Percentiles rank a stretch among this genome's conserved stretches.
Conservation (phyloP, 2,797 vertebrate genomes). For the Eupleurogrammus muticus region DNA sequence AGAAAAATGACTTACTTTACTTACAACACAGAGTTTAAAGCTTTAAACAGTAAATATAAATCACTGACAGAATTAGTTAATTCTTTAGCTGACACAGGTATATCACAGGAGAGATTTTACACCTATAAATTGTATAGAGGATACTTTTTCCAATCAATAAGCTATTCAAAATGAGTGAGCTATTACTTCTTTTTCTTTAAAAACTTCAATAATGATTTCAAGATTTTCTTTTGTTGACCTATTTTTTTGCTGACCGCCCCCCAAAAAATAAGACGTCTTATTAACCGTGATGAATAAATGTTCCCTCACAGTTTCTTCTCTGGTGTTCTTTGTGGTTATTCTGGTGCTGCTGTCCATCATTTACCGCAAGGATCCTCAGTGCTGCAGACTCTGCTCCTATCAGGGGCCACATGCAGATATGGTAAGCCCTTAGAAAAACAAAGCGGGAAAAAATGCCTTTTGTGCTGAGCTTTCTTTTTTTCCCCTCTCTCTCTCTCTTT, state of each 20-base stretch:
- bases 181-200: neutral
- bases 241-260: no score
- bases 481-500: no score
- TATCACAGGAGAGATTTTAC: neutral
- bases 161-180: neutral
- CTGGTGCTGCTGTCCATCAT: conserved; percentile 85
- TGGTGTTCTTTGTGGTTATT: conserved; percentile 85
- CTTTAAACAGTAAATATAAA: conserved; percentile 12
- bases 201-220: neutral
- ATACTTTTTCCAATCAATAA: conserved; percentile 18
- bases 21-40: conserved; percentile 15
- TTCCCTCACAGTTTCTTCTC: conserved; percentile 79
- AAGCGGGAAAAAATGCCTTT: conserved; percentile 22
- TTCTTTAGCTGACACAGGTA: conserved; percentile 18
- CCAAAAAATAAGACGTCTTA: neutral
- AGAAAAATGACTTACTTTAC: conserved; percentile 25
- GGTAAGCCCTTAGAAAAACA: conserved; percentile 67
- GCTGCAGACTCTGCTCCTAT: conserved; percentile 87
- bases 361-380: conserved; percentile 84
- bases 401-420: conserved; percentile 81
- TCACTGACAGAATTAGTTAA: conserved; percentile 8
- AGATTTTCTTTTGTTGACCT: neutral
- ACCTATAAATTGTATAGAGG: conserved; percentile 3
- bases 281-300: conserved; percentile 18
- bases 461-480: conserved; percentile 23